Evolutionary conservation across 92 coral and sea anemone genomes (phyloP), one percentile per base, ranked within the genome.

Genomic region (Actinernus sp.): DNA sequence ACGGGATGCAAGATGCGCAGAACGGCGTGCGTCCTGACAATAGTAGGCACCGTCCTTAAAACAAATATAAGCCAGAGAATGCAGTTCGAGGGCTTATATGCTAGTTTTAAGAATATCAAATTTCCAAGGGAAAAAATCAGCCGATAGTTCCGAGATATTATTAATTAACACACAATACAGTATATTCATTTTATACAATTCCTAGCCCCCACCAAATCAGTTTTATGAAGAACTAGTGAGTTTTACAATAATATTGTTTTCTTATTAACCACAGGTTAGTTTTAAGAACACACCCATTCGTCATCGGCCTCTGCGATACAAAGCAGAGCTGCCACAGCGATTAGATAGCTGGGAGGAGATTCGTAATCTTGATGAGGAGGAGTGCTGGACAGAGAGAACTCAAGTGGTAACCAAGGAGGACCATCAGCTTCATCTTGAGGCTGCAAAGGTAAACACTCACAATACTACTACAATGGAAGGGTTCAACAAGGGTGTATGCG

Each of bases 341-440:
- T 26, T 54, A 26, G 57, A 71, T 48, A 53, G 60, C 9, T 94
- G 98, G 98, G 92, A 91, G 60, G 97, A 84, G 30, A 72, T 94
- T 32, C 92, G 95, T 11, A 45, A 74, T 78, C 85, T 94, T 60
- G 98, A 94, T 88, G 97, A 94, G 55, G 95, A 73, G 18, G 92
- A 91, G 36, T 67, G 71, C 59, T 94, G 98, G 98, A 87, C 97
- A 51, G 98, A 94, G 76, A 73, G 98, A 24, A 91, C 98, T 1
- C 91, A 92, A 49, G 90, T 94, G 18, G 95, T 94, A 19, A 94
- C 97, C 40, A 91, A 71, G 55, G 97, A 91, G 34, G 97, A 94
- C 58, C 97, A 94, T 41, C 66, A 75, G 25, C 56, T 87, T 8
- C 71, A 91, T 72, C 32, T 51, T 49, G 95, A 76, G 31, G 34